Conservation (phyloP, 2,888 invertebrate species). For the Lissonota sp. region DNA sequence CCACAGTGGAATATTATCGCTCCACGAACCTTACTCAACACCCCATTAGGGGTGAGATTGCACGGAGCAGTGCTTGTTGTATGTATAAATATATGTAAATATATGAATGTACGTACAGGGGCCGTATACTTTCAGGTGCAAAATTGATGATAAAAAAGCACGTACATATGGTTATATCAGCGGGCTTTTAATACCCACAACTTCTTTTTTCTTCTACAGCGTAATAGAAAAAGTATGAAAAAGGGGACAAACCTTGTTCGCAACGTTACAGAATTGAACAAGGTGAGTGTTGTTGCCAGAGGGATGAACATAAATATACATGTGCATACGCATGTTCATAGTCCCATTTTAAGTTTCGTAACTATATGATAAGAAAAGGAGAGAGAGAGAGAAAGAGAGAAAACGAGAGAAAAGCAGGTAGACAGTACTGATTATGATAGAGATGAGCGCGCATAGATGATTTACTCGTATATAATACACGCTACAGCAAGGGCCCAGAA, state of each 20-base stretch:
- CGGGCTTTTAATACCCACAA: neutral
- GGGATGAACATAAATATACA: constrained; percentile 14
- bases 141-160: no score
- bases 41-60: constrained; percentile 52
- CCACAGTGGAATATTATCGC: constrained; percentile 40
- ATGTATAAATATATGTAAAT: neutral
- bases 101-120: neutral
- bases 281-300: constrained; percentile 14
- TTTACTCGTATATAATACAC: neutral
- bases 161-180: neutral
- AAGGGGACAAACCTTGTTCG: constrained; percentile 20
- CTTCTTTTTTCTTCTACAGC: constrained; percentile 15
- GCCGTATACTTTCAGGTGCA: neutral
- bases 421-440: constrained; percentile 14
- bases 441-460: constrained; percentile 4
- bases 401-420: constrained; percentile 3
- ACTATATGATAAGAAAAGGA: neutral
- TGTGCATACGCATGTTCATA: neutral
- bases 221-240: neutral
- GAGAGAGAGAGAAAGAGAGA: constrained; percentile 8
- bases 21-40: constrained; percentile 44
- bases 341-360: neutral
- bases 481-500: constrained; percentile 20
- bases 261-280: constrained; percentile 2
- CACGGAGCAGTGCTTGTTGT: constrained; percentile 25